Percentiles rank a stretch among this genome's conserved stretches.
phyloP scores from a whole-genome alignment of 2,113 vertebrate species.

The Parus major region DNA sequence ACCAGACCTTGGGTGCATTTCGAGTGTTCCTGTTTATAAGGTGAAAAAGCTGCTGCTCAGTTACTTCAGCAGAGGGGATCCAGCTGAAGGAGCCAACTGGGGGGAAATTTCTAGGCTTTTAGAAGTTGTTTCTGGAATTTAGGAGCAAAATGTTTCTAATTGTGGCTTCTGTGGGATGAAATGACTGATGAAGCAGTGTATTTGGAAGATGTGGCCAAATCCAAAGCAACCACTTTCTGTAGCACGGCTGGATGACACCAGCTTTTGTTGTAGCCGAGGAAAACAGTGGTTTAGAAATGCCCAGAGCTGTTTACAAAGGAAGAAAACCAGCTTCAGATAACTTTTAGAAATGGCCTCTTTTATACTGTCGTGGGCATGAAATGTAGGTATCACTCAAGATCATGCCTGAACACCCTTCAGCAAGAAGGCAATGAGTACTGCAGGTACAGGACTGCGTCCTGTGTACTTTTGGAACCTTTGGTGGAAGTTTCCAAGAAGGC shows the following conservation, averaged over 20 bases:
- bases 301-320: slow-evolving; percentile 31
- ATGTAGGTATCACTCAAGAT: background rate
- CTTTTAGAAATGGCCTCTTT: background rate
- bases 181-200: slow-evolving; percentile 4
- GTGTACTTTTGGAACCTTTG: background rate
- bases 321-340: background rate
- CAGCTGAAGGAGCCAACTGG: background rate
- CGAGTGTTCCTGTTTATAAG: background rate
- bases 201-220: slow-evolving; percentile 35
- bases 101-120: background rate
- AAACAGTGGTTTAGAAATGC: background rate
- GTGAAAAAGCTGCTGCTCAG: background rate
- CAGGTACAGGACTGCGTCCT: accelerated
- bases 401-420: background rate
- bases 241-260: background rate
- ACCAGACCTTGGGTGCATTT: background rate
- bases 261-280: background rate
- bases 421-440: background rate
- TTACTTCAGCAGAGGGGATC: background rate
- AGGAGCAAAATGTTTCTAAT: slow-evolving; percentile 37
- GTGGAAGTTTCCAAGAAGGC: background rate
- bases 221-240: slow-evolving; percentile 32
- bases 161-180: slow-evolving; percentile 50
- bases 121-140: slow-evolving; percentile 16
- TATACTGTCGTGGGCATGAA: background rate